Evolutionary conservation across 2,888 invertebrate species (phyloP).

Genomic region (Carpatolechia fugitivella): DNA sequence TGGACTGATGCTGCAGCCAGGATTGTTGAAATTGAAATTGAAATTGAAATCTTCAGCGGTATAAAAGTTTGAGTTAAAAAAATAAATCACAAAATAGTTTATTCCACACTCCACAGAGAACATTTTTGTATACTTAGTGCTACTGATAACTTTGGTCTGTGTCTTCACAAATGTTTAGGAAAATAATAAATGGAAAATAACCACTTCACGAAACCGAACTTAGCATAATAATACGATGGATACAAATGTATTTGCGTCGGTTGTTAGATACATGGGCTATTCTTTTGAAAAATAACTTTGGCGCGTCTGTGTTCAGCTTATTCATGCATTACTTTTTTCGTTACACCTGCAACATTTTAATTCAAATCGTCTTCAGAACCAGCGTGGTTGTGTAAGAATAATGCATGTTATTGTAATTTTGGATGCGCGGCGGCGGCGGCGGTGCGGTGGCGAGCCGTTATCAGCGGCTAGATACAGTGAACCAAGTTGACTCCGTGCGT

Average conservation of each 20-base stretch:
- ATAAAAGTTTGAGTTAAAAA: too few species aligned
- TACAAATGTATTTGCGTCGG: slow-evolving; percentile 6
- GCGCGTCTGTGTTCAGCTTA: background rate
- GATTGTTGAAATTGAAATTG: too few species aligned
- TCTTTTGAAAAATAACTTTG: background rate
- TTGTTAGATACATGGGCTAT: background rate
- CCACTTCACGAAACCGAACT: background rate
- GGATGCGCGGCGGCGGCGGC: too few species aligned
- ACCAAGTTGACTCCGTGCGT: slow-evolving; percentile 18
- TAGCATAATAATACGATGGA: slow-evolving; percentile 1
- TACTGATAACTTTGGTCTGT: too few species aligned
- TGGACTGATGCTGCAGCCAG: too few species aligned
- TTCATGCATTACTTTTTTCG: background rate
- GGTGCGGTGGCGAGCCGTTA: background rate
- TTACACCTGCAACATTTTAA: slow-evolving; percentile 13
- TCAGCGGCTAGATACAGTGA: slow-evolving; percentile 3
- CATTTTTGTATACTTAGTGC: too few species aligned
- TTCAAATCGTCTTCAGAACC: slow-evolving; percentile 13
- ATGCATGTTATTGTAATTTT: slow-evolving; percentile 16
- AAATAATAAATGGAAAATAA: too few species aligned
- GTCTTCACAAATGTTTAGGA: too few species aligned
- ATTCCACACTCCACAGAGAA: too few species aligned
- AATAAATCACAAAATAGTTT: too few species aligned
- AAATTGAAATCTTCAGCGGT: too few species aligned
- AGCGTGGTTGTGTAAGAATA: slow-evolving; percentile 13